Evolutionary conservation across 2,797 vertebrate species (phyloP).

Genomic region (Acomys russatus): DNA sequence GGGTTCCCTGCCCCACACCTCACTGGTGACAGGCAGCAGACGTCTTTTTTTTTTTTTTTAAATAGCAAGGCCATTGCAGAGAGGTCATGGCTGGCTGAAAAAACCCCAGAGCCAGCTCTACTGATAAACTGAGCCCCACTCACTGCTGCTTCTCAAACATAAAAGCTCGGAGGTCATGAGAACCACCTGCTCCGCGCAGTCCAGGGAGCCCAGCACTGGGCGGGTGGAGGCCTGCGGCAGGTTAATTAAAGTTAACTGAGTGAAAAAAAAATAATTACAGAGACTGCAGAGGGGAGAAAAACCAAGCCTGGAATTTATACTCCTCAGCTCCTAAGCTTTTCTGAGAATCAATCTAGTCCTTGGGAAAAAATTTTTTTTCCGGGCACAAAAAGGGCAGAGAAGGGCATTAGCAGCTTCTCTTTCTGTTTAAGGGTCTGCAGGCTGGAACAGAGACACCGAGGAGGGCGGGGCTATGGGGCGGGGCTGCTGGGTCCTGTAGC

Average conservation of each 20-base stretch:
- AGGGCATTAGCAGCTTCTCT: not conserved
- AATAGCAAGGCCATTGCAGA: not conserved
- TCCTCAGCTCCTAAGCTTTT: conserved; percentile 72
- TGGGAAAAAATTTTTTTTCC: conserved; percentile 5
- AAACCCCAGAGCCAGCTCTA: not conserved
- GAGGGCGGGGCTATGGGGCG: not conserved
- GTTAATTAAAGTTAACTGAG: conserved; percentile 89
- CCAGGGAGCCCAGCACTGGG: conserved; percentile 24
- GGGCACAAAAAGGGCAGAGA: not conserved
- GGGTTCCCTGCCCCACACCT: too few relatives aligned
- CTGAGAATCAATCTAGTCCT: conserved; percentile 18
- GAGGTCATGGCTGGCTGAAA: not conserved
- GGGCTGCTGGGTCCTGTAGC: not conserved
- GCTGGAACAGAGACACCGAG: not conserved
- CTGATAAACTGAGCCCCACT: not conserved
- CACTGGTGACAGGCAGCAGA: not conserved
- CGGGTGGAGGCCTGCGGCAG: conserved; percentile 78
- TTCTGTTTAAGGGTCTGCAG: not conserved
- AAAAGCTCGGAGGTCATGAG: conserved; percentile 41
- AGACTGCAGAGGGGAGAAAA: conserved; percentile 78
- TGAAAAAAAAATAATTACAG: conserved; percentile 89
- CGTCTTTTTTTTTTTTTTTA: not conserved
- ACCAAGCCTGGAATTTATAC: conserved; percentile 80
- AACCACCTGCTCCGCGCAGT: conserved; percentile 50
- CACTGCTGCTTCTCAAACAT: not conserved